Percentiles rank a stretch among this genome's conserved stretches.
These are phyloP conservation scores for Corynorhinus townsendii DNA, from an alignment of 2,113 vertebrate genomes.

Conservation along the genomic window DNA sequence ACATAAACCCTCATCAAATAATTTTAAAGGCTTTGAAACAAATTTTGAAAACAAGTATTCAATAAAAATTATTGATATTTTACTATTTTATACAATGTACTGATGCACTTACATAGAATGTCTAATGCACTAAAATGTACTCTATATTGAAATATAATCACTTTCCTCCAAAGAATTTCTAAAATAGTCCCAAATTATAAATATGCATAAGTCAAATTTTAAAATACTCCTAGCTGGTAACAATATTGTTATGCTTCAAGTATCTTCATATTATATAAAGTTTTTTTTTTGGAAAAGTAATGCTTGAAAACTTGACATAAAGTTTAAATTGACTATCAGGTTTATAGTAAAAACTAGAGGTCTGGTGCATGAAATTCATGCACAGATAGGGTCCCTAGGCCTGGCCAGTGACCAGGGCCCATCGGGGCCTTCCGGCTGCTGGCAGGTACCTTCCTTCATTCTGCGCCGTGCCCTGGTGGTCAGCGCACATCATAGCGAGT, in stretches of 20 bases:
- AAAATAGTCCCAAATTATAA: background rate
- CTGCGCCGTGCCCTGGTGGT: no score
- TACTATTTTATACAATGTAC: background rate
- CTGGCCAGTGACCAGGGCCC: no score
- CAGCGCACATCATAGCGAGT: no score
- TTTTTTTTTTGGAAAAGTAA: background rate
- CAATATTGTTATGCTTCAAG: background rate
- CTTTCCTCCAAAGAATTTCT: background rate
- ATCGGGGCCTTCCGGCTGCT: no score
- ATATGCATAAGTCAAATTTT: background rate
- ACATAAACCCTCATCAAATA: background rate
- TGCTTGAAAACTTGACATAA: background rate
- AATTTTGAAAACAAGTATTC: background rate
- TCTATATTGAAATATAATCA: background rate
- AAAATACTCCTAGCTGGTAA: background rate
- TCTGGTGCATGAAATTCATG: no score
- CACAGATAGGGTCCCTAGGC: no score
- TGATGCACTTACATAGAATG: background rate
- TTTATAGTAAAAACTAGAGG: background rate
- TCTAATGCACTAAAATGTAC: background rate
- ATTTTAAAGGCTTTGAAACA: background rate
- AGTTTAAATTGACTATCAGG: background rate
- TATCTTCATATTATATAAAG: background rate
- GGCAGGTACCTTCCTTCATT: no score
- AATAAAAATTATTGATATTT: background rate